These are phyloP conservation scores for Drosophila picticornis DNA, from an alignment of 2,888 invertebrate genomes.

Conservation along the genomic window DNA sequence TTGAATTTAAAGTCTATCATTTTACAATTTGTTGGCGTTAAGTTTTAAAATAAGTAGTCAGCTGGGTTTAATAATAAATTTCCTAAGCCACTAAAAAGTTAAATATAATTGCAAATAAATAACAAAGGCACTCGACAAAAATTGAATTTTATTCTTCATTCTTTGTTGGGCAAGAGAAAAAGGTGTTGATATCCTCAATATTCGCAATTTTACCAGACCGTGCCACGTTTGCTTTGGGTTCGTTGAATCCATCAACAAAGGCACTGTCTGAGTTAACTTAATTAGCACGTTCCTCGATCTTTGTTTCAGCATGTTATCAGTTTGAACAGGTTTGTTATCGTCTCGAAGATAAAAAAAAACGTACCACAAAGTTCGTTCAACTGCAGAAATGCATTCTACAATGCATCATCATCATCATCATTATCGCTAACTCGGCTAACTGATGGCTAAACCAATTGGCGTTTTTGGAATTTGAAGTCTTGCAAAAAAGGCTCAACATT, in stretches of 20 bases:
- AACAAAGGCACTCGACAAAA: neutral
- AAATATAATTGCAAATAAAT: neutral
- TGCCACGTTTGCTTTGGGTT: conserved; percentile 2
- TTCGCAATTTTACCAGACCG: conserved; percentile 2
- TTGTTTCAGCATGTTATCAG: conserved; percentile 37
- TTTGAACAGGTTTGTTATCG: conserved; percentile 3
- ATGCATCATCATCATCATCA: conserved; percentile 1
- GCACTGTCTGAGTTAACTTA: neutral
- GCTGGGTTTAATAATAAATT: neutral
- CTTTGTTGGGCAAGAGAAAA: neutral
- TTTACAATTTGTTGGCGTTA: too few species aligned
- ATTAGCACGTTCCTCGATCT: conserved; percentile 30
- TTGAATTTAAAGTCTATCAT: too few species aligned
- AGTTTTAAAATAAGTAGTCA: neutral
- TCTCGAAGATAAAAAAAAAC: neutral
- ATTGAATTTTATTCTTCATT: neutral
- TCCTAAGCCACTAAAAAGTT: neutral
- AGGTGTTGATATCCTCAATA: neutral
- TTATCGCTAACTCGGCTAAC: neutral
- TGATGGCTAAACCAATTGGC: neutral
- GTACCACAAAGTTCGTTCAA: conserved; percentile 19
- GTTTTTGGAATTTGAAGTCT: conserved; percentile 17
- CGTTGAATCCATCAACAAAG: conserved; percentile 32
- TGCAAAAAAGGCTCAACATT: conserved; percentile 8
- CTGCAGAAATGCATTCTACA: conserved; percentile 4